Evolutionary conservation across 2,113 vertebrate species (phyloP), one percentile per base, ranked within the genome.

Genomic region (Aldabrachelys gigantea): DNA sequence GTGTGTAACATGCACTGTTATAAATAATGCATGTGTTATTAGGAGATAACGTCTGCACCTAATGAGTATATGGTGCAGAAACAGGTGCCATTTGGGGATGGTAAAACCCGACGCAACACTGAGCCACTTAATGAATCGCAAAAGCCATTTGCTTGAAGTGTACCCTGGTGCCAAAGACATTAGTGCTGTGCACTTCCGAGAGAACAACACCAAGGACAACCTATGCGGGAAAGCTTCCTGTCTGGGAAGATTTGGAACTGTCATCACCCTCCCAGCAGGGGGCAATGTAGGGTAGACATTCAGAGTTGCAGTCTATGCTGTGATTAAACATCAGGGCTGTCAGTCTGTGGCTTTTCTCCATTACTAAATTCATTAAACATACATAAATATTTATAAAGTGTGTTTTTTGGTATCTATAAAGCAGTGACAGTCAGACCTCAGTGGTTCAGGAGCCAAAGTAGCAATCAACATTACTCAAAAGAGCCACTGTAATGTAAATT

Each of bases 11-110:
- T 93, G 76, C 56, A 81, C 82, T 57, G 84, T 78, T 22, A 62
- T 86, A 91, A 94, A 72, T 84, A 88, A 89, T 29, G 78, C 17
- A 4, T 12, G 5, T 53, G 83, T 87, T 95, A 84, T 27, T 35
- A 80, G 84, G 79, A 96, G 92, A 93, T 87, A 94, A 92, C 50
- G 35, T 79, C 89, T 80, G 81, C 0, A 9, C 14, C 91, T 47
- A 57, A 25, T 25, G 50, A 91, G 89, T 10, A 5, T 80, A 65
- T 22, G 56, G 82, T 89, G 92, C 85, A 91, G 93, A 85, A 91
- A 76, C 91, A 12, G 21, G 82, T 49, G 79, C 89, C 79, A 11
- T 65, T 50, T 90, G 54, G 92, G 49, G 87, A 59, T 83, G 84
- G 89, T 14, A 89, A 49, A 75, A 75, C 3, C 69, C 21, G 2